phyloP scores from a whole-genome alignment of 2,888 invertebrate genomes.

The Tenthredo livida region DNA sequence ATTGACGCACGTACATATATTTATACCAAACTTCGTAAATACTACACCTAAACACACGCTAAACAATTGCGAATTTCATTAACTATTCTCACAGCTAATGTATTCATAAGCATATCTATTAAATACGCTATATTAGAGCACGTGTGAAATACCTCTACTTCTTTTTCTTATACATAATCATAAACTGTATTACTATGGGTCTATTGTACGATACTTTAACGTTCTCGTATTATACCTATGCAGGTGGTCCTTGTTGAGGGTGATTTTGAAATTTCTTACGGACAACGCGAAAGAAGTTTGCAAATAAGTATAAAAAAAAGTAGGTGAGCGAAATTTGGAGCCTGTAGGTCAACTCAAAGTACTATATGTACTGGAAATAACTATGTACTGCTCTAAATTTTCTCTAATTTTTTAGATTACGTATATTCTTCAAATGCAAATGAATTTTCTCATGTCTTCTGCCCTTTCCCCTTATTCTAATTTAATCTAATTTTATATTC shows the following conservation, averaged over 20 bases:
- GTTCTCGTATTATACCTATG: neutral
- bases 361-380: no score
- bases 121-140: constrained; percentile 4
- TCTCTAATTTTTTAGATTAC: no score
- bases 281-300: no score
- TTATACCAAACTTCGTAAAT: neutral
- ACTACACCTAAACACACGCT: neutral
- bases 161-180: neutral
- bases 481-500: no score
- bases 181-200: neutral
- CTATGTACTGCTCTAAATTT: no score
- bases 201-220: neutral
- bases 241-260: neutral
- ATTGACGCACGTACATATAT: neutral
- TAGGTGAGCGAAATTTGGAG: no score
- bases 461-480: no score
- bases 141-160: constrained; percentile 12
- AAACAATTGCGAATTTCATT: constrained; percentile 1
- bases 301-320: no score
- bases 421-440: no score
- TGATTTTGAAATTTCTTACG: no score
- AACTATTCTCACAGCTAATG: neutral
- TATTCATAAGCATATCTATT: neutral
- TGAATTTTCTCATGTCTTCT: no score
- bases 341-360: no score